Percentiles rank a stretch among this genome's conserved stretches.
Conservation (phyloP, 1,140 invertebrate genomes). For the Agraylea sexmaculata region DNA sequence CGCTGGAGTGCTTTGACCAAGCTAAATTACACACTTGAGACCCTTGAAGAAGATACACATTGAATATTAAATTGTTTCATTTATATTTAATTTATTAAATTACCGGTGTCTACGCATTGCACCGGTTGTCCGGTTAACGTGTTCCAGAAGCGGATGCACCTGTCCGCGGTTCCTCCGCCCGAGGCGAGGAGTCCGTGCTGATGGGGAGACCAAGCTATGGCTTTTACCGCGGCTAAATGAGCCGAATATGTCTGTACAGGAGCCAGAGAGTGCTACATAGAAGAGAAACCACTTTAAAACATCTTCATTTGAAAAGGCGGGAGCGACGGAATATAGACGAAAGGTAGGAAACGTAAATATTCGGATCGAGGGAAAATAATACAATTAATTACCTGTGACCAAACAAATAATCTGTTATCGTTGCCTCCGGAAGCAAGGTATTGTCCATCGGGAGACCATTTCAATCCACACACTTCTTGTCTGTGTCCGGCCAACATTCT, state of each 20-base stretch:
- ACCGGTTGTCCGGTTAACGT: conserved; percentile 97
- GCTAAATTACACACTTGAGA: conserved; percentile 97
- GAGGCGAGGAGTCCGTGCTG: conserved; percentile 95
- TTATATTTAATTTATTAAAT: conserved; percentile 1
- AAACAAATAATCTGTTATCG: conserved; percentile 96
- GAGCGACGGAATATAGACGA: no score
- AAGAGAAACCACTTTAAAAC: background rate
- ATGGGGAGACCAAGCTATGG: conserved; percentile 99
- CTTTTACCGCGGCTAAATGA: conserved; percentile 96
- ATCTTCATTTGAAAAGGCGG: conserved; percentile 1
- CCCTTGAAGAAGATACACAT: conserved; percentile 40
- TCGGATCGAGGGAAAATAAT: no score
- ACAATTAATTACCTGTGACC: conserved; percentile 81
- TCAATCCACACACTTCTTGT: conserved; percentile 97
- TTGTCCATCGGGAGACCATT: conserved; percentile 99
- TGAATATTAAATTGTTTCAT: conserved; percentile 6
- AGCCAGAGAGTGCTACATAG: conserved; percentile 55
- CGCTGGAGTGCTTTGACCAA: conserved; percentile 98
- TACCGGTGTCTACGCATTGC: conserved; percentile 94
- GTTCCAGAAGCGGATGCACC: conserved; percentile 99
- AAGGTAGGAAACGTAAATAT: no score
- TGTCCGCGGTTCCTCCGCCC: conserved; percentile 95
- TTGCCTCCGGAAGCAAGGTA: conserved; percentile 97
- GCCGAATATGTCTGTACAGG: conserved; percentile 95
- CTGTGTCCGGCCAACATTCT: conserved; percentile 79